These are phyloP conservation scores for Nemotelus nigrinus DNA, from an alignment of 2,888 invertebrate genomes.

Conservation along the genomic window DNA sequence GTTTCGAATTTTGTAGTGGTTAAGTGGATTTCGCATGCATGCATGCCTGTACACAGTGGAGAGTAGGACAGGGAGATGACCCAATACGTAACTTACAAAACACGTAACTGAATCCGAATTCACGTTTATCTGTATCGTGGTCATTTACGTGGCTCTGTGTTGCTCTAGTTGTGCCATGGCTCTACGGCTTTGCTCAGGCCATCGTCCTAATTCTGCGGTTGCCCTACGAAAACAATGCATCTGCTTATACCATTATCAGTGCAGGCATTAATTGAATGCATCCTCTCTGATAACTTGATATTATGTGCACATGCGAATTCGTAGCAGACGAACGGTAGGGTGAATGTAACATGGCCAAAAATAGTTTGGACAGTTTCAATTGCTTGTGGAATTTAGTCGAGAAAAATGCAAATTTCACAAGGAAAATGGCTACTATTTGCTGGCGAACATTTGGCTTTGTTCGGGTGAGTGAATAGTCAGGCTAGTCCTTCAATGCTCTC, in stretches of 20 bases:
- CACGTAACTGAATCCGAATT: neutral
- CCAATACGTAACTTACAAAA: neutral
- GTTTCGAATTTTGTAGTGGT: neutral
- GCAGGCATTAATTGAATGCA: conserved; percentile 47
- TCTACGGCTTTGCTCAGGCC: no score
- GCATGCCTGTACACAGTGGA: neutral
- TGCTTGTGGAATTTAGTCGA: conserved; percentile 36
- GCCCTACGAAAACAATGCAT: conserved; percentile 18
- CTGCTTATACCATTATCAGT: neutral
- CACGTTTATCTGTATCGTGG: conserved; percentile 16
- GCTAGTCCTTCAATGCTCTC: no score
- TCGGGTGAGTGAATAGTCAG: no score
- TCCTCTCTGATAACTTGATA: conserved; percentile 24
- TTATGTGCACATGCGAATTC: no score
- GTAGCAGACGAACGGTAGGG: neutral
- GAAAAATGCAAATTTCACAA: conserved; percentile 47
- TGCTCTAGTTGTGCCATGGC: no score
- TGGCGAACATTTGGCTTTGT: no score
- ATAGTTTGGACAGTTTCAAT: conserved; percentile 30
- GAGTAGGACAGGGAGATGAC: neutral
- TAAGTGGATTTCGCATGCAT: neutral
- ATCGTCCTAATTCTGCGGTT: neutral
- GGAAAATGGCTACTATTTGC: no score
- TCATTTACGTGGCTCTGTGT: conserved; percentile 15
- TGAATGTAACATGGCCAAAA: neutral